Percentiles rank a stretch among this genome's conserved stretches.
These are phyloP conservation scores for Drosophila nannoptera DNA, from an alignment of 1,140 invertebrate genomes.

Conservation along the genomic window DNA sequence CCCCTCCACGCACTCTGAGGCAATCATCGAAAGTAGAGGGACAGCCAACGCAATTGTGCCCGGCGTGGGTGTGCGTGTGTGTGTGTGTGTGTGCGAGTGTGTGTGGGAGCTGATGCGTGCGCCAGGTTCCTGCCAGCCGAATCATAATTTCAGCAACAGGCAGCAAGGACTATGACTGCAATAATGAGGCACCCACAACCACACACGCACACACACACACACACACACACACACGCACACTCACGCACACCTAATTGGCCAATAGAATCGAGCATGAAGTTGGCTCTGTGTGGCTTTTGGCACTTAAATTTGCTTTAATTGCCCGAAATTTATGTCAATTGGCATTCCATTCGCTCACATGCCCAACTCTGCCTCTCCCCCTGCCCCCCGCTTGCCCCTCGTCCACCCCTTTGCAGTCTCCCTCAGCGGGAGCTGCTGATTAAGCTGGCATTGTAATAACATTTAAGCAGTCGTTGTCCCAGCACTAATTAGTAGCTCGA, in stretches of 20 bases:
- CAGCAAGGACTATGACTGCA: slow-evolving; percentile 32
- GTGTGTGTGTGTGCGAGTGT: too few species aligned
- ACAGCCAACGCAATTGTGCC: slow-evolving; percentile 26
- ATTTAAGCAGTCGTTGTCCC: too few species aligned
- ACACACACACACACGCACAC: slow-evolving; percentile 6
- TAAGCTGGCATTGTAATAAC: too few species aligned
- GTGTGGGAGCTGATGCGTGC: neutral
- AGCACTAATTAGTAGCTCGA: too few species aligned
- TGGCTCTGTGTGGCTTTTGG: neutral
- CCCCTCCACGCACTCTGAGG: neutral
- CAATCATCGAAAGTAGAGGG: slow-evolving; percentile 30
- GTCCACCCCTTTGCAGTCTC: neutral
- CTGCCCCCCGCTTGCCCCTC: neutral
- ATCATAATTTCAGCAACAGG: slow-evolving; percentile 34
- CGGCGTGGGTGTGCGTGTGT: too few species aligned
- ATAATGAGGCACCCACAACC: slow-evolving; percentile 56
- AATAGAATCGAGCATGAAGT: neutral
- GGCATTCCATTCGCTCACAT: slow-evolving; percentile 38
- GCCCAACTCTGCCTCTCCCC: slow-evolving; percentile 1
- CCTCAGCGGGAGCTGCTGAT: neutral
- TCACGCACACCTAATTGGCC: slow-evolving; percentile 41
- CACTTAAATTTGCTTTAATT: slow-evolving; percentile 67
- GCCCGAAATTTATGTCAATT: slow-evolving; percentile 61
- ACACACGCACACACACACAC: slow-evolving; percentile 11
- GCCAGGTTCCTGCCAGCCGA: slow-evolving; percentile 24